Evolutionary conservation across 2,888 invertebrate species (phyloP).

Genomic region (Lithosia quadra): DNA sequence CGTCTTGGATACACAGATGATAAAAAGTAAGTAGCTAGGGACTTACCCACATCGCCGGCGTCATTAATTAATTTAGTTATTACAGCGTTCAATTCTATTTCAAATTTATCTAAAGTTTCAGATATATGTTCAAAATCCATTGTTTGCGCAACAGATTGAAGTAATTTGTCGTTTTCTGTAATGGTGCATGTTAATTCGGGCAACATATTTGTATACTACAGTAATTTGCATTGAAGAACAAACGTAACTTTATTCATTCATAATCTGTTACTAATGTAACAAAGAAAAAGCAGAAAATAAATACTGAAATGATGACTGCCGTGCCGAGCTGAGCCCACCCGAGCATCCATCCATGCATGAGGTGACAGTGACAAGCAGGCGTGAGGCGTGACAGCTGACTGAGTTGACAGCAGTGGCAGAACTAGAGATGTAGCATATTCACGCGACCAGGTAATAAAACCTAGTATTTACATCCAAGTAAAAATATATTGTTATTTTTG

Average conservation of each 20-base stretch:
- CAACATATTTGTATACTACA: constrained; percentile 36
- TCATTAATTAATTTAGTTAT: constrained; percentile 71
- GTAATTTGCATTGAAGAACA: background rate
- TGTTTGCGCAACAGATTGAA: constrained; percentile 58
- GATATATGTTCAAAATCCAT: constrained; percentile 57
- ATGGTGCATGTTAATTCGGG: constrained; percentile 66
- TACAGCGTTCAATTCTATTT: constrained; percentile 63
- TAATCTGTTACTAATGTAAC: background rate
- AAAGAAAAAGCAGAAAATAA: background rate
- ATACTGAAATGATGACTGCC: background rate
- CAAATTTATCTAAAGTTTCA: constrained; percentile 70
- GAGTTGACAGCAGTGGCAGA: background rate
- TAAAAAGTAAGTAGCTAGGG: background rate
- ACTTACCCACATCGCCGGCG: constrained; percentile 57
- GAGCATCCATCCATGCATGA: no score
- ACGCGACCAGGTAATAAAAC: background rate
- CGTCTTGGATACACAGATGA: background rate
- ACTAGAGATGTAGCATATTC: background rate
- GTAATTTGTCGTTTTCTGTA: constrained; percentile 58
- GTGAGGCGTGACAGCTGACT: background rate
- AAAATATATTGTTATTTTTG: no score
- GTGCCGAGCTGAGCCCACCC: no score
- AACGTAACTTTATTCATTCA: background rate
- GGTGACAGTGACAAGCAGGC: no score
- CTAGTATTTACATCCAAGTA: background rate